Base-by-base conservation (phyloP, 2,113 vertebrate species). In the Pitta sordida region DNA sequence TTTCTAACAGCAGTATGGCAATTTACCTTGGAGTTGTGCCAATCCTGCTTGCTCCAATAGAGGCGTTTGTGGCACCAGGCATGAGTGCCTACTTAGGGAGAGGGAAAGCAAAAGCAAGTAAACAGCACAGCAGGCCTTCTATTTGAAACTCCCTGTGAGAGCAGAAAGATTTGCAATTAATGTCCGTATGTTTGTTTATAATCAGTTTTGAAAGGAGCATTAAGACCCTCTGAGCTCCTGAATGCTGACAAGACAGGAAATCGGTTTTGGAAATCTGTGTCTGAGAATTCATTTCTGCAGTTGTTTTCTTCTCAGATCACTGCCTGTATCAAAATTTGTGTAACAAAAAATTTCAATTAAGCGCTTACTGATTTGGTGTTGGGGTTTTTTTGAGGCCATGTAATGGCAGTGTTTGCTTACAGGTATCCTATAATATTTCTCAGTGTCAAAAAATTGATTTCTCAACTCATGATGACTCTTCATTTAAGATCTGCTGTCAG, bases 151-250 rank as follows among this genome's bases (percentile, higher is more conserved):
- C 75, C 59, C 63, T 0, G 21, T 36, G 89, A 94, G 93, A 86
- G 81, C 58, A 36, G 65, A 67, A 70, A 69, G 78, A 55, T 94
- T 94, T 94, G 95, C 88, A 95, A 75, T 95, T 94, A 91, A 82
- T 79, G 75, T 79, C 91, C 34, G 0, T 79, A 56, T 93, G 81
- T 91, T 93, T 92, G 84, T 94, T 96, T 89, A 89, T 87, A 90
- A 87, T 90, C 59, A 58, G n/a, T 87, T 95, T 74, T 82, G 83
- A 88, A 82, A 70, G 81, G 56, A 94, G 75, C 87, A 73, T 94
- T 94, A 94, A 87, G 81, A 74, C 84, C 51, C 55, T 87, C 70
- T 76, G 80, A 93, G 78, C 82, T 88, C 34, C 67, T 83, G 49
- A 76, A 41, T 41, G 62, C 67, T 56, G 37, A 67, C n/a, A 32